These are phyloP conservation scores for Betta splendens DNA, from an alignment of 2,797 vertebrate genomes.

Conservation along the genomic window DNA sequence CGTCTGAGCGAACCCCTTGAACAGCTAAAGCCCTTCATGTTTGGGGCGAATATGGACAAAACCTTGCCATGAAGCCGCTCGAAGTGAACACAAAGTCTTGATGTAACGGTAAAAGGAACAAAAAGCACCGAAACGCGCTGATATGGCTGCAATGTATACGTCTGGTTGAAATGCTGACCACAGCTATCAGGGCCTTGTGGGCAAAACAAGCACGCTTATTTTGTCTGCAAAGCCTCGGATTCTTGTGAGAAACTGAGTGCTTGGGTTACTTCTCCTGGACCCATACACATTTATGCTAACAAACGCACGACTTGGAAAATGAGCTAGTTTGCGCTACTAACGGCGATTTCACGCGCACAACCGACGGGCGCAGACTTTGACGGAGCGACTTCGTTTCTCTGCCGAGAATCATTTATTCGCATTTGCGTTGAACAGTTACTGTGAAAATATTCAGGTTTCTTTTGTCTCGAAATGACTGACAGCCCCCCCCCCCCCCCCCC, in stretches of 20 bases:
- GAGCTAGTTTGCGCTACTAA: conserved; percentile 64
- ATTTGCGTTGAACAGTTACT: neutral
- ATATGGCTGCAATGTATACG: conserved; percentile 30
- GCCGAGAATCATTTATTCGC: neutral
- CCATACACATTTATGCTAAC: conserved; percentile 13
- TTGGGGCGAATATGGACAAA: neutral
- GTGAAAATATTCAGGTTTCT: conserved; percentile 45
- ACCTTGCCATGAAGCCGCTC: conserved; percentile 9
- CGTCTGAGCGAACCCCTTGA: neutral
- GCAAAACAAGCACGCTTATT: conserved; percentile 44
- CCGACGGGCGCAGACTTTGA: conserved; percentile 23
- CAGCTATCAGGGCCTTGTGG: conserved; percentile 43
- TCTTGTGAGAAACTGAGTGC: conserved; percentile 48
- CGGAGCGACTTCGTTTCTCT: conserved; percentile 6
- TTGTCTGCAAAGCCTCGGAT: conserved; percentile 36
- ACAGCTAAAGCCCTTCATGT: conserved; percentile 16
- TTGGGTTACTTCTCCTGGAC: conserved; percentile 51
- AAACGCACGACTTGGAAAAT: conserved; percentile 45
- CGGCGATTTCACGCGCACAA: conserved; percentile 1
- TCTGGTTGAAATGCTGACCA: conserved; percentile 31
- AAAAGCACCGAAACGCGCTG: conserved; percentile 49
- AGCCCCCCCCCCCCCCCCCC: conserved; percentile 1
- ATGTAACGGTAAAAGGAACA: conserved; percentile 32
- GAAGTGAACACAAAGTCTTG: conserved; percentile 42
- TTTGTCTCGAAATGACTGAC: conserved; percentile 58